A percentile compares a stretch with the other conserved stretches of the same genome.
phyloP scores from a whole-genome alignment of 2,888 invertebrate species.

The Strigamia maritima region DNA sequence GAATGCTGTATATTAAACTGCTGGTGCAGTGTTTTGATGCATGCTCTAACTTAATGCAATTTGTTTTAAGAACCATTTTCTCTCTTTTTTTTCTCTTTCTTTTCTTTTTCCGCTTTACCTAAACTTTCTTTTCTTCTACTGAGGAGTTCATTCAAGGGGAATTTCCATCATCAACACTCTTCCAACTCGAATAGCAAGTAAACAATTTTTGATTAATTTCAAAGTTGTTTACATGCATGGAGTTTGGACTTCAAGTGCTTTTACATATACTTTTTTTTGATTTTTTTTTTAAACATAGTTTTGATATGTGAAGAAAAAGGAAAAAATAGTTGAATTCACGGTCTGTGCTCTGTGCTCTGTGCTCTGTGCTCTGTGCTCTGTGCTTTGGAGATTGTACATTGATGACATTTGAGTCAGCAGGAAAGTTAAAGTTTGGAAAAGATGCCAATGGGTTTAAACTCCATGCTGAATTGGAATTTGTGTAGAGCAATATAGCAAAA shows the following conservation, averaged over 20 bases:
- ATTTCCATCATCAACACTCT: neutral
- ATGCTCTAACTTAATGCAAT: neutral
- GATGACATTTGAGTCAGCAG: neutral
- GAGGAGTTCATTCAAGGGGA: neutral
- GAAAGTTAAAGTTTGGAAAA: neutral
- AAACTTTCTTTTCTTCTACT: neutral
- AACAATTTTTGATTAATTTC: constrained; percentile 8
- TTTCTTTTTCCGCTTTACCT: neutral
- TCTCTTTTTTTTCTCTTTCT: neutral
- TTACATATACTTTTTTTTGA: neutral
- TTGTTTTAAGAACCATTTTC: constrained; percentile 2
- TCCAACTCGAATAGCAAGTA: neutral
- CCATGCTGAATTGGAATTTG: neutral
- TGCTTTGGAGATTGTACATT: neutral
- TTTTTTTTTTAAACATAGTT: neutral
- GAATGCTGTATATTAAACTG: constrained; percentile 2
- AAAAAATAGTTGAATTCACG: neutral
- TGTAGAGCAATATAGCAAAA: neutral
- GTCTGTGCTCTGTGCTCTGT: neutral
- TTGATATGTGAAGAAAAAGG: neutral
- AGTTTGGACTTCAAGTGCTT: neutral
- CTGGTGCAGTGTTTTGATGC: constrained; percentile 5
- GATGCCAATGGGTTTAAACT: neutral
- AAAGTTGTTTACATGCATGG: neutral
- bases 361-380: neutral